These are phyloP conservation scores for Hippocampus zosterae DNA, from an alignment of 2,113 vertebrate species.

Conservation along the genomic window DNA sequence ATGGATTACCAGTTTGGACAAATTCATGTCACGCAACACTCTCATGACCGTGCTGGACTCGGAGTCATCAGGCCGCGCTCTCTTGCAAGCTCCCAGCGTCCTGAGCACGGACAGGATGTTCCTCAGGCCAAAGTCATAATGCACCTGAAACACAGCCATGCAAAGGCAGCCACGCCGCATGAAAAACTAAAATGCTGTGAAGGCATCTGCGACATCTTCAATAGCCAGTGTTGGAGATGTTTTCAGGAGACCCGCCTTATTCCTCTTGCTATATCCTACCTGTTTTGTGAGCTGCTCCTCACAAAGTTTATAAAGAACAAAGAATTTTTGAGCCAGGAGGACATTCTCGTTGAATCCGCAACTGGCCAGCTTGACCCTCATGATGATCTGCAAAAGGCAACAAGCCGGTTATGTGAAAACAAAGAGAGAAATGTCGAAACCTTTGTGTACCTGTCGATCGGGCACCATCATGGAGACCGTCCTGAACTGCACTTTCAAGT, in stretches of 20 bases:
- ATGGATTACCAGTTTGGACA: constrained; percentile 80
- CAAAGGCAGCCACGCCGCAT: neutral
- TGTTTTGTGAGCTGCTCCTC: constrained; percentile 90
- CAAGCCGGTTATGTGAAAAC: neutral
- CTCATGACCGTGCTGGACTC: constrained; percentile 86
- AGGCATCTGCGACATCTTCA: too few species aligned
- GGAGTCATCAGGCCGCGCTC: constrained; percentile 76
- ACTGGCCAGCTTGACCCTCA: constrained; percentile 87
- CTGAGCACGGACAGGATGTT: constrained; percentile 88
- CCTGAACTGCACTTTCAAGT: constrained; percentile 84
- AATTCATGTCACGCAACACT: constrained; percentile 87
- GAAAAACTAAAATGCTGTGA: neutral
- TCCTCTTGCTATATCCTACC: constrained; percentile 54
- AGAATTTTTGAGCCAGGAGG: constrained; percentile 82
- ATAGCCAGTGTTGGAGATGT: too few species aligned
- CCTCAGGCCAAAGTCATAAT: constrained; percentile 89
- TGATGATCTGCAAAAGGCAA: constrained; percentile 78
- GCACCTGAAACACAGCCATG: constrained; percentile 69
- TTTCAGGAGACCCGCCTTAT: neutral
- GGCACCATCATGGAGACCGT: constrained; percentile 89
- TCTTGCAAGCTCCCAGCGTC: constrained; percentile 81
- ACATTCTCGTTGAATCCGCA: constrained; percentile 85
- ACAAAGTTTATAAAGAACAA: constrained; percentile 85
- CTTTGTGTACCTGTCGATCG: constrained; percentile 76
- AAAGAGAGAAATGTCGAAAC: neutral